A percentile compares a stretch with the other conserved stretches of the same genome.
Conservation (phyloP, 2,113 vertebrate species). For the Neogobius melanostomus region DNA sequence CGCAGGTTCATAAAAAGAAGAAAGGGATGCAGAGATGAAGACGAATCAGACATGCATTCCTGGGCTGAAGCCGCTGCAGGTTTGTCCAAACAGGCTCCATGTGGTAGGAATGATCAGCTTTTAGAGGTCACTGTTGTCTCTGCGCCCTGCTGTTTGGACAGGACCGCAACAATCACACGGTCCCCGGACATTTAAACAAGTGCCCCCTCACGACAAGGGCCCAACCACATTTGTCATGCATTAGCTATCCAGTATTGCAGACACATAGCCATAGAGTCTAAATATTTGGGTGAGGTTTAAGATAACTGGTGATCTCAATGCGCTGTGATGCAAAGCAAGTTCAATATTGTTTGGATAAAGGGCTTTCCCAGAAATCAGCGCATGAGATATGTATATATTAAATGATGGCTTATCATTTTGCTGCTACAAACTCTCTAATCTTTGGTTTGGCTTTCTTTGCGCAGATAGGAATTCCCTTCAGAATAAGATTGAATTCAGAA, state of each 20-base stretch:
- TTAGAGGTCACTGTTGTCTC: conserved; percentile 66
- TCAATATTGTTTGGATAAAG: conserved; percentile 59
- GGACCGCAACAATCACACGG: conserved; percentile 69
- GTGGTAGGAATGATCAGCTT: conserved; percentile 68
- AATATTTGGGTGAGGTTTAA: conserved; percentile 72
- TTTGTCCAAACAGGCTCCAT: conserved; percentile 70
- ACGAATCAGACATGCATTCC: conserved; percentile 72
- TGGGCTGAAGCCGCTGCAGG: conserved; percentile 53
- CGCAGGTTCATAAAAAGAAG: conserved; percentile 23
- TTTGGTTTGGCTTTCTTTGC: too few species aligned
- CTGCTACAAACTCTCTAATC: too few species aligned
- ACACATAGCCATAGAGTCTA: conserved; percentile 51
- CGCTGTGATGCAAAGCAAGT: conserved; percentile 41
- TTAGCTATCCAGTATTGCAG: conserved; percentile 56
- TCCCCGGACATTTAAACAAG: conserved; percentile 59
- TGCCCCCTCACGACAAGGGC: conserved; percentile 42
- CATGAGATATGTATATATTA: conserved; percentile 22
- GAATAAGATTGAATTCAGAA: too few species aligned
- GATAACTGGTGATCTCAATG: conserved; percentile 62
- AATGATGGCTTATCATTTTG: background rate
- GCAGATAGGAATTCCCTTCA: too few species aligned
- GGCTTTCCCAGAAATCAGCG: conserved; percentile 37
- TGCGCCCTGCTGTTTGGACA: conserved; percentile 69
- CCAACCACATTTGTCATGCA: conserved; percentile 72
- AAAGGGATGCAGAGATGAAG: conserved; percentile 39